These are phyloP conservation scores for Turdus rufiventris DNA, from an alignment of 2,113 vertebrate species.

Conservation along the genomic window DNA sequence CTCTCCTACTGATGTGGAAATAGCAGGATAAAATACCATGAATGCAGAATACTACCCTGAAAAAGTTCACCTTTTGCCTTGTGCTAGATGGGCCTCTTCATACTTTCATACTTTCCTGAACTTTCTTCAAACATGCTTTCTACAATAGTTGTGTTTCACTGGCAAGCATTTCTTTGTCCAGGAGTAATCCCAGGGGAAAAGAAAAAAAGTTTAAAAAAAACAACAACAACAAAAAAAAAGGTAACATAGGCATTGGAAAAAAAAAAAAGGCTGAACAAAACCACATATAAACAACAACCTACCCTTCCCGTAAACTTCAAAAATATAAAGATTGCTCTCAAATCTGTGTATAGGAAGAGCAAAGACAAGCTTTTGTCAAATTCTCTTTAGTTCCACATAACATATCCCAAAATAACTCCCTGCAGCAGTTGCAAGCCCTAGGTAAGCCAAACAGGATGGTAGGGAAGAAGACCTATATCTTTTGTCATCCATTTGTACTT, in stretches of 20 bases:
- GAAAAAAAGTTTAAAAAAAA: too few relatives aligned
- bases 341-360: background rate
- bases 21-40: background rate
- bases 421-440: background rate
- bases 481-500: background rate
- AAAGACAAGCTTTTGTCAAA: background rate
- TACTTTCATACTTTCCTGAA: background rate
- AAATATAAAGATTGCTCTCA: background rate
- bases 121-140: background rate
- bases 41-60: background rate
- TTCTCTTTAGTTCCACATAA: background rate
- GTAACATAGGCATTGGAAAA: background rate
- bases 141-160: background rate
- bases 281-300: accelerated
- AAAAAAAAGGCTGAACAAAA: background rate
- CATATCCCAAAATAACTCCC: background rate
- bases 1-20: background rate
- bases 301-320: background rate
- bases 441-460: background rate
- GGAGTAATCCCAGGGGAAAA: background rate
- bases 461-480: background rate
- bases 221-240: background rate
- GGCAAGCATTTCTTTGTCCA: background rate
- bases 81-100: background rate
- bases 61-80: background rate